Evolutionary conservation across 2,113 vertebrate species (phyloP).

Genomic region (Fulica atra): DNA sequence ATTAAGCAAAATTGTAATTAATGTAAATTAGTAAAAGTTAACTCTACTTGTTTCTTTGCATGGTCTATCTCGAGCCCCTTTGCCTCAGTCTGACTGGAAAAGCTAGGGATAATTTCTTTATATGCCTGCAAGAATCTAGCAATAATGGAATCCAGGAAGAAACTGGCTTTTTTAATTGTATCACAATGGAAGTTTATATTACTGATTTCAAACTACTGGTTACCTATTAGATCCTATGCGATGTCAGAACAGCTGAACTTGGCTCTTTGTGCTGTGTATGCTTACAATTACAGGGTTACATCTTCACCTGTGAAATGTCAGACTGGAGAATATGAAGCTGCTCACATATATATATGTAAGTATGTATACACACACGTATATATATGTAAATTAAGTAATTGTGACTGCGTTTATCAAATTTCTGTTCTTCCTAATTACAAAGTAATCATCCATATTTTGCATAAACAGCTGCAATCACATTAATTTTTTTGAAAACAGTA

Average conservation of each 20-base stretch:
- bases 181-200: background rate
- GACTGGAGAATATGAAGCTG: background rate
- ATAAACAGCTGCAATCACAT: background rate
- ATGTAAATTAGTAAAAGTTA: background rate
- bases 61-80: background rate
- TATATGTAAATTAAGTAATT: background rate
- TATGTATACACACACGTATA: rapidly evolving
- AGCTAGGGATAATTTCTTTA: background rate
- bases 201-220: background rate
- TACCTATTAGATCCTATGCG: background rate
- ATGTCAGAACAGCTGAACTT: background rate
- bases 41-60: background rate
- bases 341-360: background rate
- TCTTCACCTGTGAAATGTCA: background rate
- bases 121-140: background rate
- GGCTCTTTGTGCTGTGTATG: background rate
- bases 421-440: background rate
- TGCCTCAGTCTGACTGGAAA: background rate
- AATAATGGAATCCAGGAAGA: background rate
- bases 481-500: background rate
- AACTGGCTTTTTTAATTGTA: background rate
- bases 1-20: background rate
- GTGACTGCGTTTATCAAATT: background rate
- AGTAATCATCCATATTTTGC: background rate
- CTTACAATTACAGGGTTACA: background rate